Evolutionary conservation across 2,888 invertebrate species (phyloP), one percentile per base, ranked within the genome.

Genomic region (Spatulosminthurus flaviceps): DNA sequence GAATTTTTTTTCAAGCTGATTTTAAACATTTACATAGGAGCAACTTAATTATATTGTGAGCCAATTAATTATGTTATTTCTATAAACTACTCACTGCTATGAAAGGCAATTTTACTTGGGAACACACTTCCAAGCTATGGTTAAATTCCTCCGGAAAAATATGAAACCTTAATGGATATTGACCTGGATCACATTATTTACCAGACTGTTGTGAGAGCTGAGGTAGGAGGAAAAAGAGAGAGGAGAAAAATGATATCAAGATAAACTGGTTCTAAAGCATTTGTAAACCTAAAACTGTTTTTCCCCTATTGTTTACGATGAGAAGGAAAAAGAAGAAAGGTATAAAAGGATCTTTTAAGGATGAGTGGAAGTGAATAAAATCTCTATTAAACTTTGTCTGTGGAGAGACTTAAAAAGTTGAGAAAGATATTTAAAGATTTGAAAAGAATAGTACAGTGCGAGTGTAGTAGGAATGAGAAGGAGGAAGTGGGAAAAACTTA

Each of bases 361-460:
- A 24, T 61, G n/a, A 61, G 74, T 41, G 66, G 66, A 16, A 75
- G 76, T 76, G 76, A 67, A 67, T 67, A 76, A 67, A 76, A 76
- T 76, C 51, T 67, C 76, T 76, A 76, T 76, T 67, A 76, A 76
- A 76, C 76, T 76, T 76, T 76, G 76, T 67, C 75, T 64, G 28
- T 24, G 2, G n/a, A 41, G 16, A 26, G 22, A 42, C 67, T 75
- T 66, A 26, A 24, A 75, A 24, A 74, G 29, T 29, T 29, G 26
- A 61, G 29, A 13, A 26, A 74, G 61, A 26, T 67, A 28, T 67
- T 26, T 29, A 26, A 9, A 71, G 51, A 51, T 51, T 51, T 51
- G 51, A 61, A 74, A 74, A 74, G 21, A 28, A 60, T 21, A 34
- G n/a, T 9, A n/a, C 16, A n/a, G 43, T 28, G 28, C 60, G 2